Conservation (phyloP, 2,888 invertebrate species). For the Molanna angustata region DNA sequence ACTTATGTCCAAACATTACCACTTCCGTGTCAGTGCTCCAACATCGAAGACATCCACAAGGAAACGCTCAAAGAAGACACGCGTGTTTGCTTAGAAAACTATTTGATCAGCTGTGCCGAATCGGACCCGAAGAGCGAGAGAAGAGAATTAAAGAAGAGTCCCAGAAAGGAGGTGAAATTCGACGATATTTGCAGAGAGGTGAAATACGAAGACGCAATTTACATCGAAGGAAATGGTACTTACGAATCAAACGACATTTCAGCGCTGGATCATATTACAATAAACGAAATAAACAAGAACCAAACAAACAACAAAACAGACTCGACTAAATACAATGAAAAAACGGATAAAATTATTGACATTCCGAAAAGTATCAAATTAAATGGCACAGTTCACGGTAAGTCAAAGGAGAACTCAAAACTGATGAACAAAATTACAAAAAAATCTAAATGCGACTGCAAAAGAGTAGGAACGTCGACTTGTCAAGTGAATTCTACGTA, state of each 20-base stretch:
- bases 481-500: slow-evolving; percentile 18
- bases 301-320: not conserved
- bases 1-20: slow-evolving; percentile 23
- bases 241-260: slow-evolving; percentile 3
- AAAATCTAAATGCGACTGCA: slow-evolving; percentile 17
- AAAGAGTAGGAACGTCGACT: slow-evolving; percentile 10
- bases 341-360: slow-evolving; percentile 6
- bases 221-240: slow-evolving; percentile 6
- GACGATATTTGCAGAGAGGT: slow-evolving; percentile 12
- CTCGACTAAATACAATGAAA: slow-evolving; percentile 5
- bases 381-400: slow-evolving; percentile 2
- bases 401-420: slow-evolving; percentile 1
- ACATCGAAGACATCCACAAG: slow-evolving; percentile 6
- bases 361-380: not conserved
- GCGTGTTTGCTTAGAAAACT: slow-evolving; percentile 6
- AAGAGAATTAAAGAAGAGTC: slow-evolving; percentile 11
- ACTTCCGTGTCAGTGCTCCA: slow-evolving; percentile 16
- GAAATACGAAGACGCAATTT: slow-evolving; percentile 11
- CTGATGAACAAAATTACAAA: slow-evolving; percentile 1
- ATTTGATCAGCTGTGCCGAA: not conserved
- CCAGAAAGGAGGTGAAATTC: slow-evolving; percentile 18
- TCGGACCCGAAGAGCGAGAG: not conserved
- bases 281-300: slow-evolving; percentile 2
- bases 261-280: slow-evolving; percentile 7
- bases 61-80: slow-evolving; percentile 11